phyloP scores from a whole-genome alignment of 1,140 invertebrate genomes.

The Drosophila littoralis region DNA sequence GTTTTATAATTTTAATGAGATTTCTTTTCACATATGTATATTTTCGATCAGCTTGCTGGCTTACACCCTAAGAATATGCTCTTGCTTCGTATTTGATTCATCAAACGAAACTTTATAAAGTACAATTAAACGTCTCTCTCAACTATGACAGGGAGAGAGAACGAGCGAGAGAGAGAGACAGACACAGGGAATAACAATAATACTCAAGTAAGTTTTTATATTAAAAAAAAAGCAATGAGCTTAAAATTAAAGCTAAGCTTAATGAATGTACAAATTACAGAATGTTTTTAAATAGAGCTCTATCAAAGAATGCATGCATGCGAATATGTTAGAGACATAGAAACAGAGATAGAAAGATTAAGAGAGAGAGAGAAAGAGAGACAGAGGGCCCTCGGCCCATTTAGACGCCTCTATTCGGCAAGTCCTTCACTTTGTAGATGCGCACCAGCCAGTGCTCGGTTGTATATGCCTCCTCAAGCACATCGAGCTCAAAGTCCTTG shows the following conservation, averaged over 20 bases:
- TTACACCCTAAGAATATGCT: slow-evolving; percentile 41
- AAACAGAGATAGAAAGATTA: background rate
- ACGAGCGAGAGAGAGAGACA: slow-evolving; percentile 2
- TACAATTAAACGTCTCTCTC: slow-evolving; percentile 20
- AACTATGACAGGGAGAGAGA: slow-evolving; percentile 13
- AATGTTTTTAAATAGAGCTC: slow-evolving; percentile 7
- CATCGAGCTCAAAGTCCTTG: slow-evolving; percentile 97
- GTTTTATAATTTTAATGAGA: slow-evolving; percentile 2
- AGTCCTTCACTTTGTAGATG: slow-evolving; percentile 97
- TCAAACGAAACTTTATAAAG: slow-evolving; percentile 10
- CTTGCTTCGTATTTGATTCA: slow-evolving; percentile 24
- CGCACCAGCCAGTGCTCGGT: slow-evolving; percentile 98
- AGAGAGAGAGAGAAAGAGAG: background rate
- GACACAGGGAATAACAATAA: slow-evolving; percentile 27
- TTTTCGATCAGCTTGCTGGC: slow-evolving; percentile 8
- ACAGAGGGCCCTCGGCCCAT: too few species aligned
- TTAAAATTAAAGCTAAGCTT: slow-evolving; percentile 39
- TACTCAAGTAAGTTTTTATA: slow-evolving; percentile 29
- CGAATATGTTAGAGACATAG: slow-evolving; percentile 18
- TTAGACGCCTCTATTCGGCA: slow-evolving; percentile 92
- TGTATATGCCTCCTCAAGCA: slow-evolving; percentile 97
- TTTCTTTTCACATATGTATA: slow-evolving; percentile 22
- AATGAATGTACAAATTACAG: slow-evolving; percentile 44
- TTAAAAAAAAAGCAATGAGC: slow-evolving; percentile 14
- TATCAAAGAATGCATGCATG: slow-evolving; percentile 11